Percentiles rank a stretch among this genome's conserved stretches.
Conservation (phyloP, 2,888 invertebrate species). For the Eristalinus sepulchralis region DNA sequence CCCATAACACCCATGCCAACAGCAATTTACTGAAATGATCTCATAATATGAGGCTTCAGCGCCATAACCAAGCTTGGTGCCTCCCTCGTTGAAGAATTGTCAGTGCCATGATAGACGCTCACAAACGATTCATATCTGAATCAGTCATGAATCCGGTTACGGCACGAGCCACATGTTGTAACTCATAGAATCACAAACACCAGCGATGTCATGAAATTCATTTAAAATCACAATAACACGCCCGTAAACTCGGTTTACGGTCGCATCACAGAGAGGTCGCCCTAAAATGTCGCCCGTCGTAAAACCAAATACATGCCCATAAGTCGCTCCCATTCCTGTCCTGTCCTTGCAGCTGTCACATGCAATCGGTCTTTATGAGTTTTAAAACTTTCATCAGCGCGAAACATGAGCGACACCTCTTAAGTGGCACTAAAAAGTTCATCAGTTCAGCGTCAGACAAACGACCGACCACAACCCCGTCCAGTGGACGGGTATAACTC, state of each 20-base stretch:
- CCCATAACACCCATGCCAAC: not conserved
- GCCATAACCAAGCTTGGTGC: not conserved
- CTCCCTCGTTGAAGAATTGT: not conserved
- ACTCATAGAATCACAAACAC: not conserved
- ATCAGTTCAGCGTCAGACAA: conserved; percentile 29
- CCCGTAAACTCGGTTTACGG: not conserved
- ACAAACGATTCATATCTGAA: not conserved
- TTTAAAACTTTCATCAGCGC: conserved; percentile 43
- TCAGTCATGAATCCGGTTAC: not conserved
- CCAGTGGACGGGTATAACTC: conserved; percentile 24
- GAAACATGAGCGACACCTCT: conserved; percentile 33
- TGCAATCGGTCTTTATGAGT: conserved; percentile 22
- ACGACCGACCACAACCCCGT: not conserved
- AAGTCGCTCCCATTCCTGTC: conserved; percentile 6
- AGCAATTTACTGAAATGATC: not conserved
- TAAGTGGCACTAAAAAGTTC: conserved; percentile 48
- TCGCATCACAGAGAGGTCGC: not conserved
- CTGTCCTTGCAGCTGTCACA: not conserved
- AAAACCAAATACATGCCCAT: not conserved
- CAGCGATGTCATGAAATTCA: not conserved
- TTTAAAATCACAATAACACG: not conserved
- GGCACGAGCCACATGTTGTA: not conserved
- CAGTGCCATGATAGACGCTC: not conserved
- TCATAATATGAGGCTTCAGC: not conserved
- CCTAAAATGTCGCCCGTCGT: not conserved